Evolutionary conservation across 2,797 vertebrate species (phyloP).

Genomic region (Cuniculus paca): DNA sequence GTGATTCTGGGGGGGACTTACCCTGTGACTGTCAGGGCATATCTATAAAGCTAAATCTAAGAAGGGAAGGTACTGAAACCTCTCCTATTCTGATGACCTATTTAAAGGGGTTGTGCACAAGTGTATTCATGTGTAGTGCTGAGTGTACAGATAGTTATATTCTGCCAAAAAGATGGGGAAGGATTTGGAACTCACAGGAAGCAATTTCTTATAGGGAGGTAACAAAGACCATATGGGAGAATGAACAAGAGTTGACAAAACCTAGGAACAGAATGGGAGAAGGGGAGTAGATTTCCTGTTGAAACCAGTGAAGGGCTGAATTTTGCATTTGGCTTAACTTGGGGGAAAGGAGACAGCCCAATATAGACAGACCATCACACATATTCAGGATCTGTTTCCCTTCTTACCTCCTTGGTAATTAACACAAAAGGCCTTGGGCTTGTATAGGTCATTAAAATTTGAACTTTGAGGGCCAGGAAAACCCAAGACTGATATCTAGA

Average conservation of each 20-base stretch:
- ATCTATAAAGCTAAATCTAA: background rate
- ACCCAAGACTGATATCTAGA: background rate
- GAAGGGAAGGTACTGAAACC: background rate
- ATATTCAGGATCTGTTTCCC: background rate
- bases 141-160: background rate
- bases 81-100: background rate
- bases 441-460: background rate
- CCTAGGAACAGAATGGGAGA: background rate
- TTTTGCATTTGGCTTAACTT: background rate
- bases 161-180: background rate
- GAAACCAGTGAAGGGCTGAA: background rate
- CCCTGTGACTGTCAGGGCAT: background rate
- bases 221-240: background rate
- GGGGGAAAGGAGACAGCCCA: background rate
- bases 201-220: background rate
- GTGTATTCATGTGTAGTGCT: background rate
- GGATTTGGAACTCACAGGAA: slow-evolving; percentile 2
- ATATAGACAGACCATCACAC: background rate
- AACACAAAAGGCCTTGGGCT: background rate
- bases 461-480: background rate
- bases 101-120: background rate
- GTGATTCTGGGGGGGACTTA: background rate
- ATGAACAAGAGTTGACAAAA: background rate
- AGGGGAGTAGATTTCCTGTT: background rate
- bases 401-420: background rate